These are phyloP conservation scores for Anoplius nigerrimus DNA, from an alignment of 2,888 invertebrate genomes.

Conservation along the genomic window DNA sequence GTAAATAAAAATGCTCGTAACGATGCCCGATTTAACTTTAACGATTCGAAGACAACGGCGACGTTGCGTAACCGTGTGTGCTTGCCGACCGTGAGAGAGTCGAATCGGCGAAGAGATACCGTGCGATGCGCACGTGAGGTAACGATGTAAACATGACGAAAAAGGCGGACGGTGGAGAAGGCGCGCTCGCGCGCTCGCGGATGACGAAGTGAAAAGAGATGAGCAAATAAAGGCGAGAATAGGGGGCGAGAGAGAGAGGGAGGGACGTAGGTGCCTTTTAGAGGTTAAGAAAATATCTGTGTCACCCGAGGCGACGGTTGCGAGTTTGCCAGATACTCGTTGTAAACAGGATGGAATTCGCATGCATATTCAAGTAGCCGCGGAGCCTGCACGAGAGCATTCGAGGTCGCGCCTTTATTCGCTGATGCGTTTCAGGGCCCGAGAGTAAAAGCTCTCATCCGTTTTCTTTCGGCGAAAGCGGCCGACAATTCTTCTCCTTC, in stretches of 20 bases:
- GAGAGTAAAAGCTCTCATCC: neutral
- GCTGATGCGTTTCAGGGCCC: neutral
- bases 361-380: constrained; percentile 66
- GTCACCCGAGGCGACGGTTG: constrained; percentile 53
- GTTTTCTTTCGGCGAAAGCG: no score
- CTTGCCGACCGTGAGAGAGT: constrained; percentile 1
- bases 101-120: neutral
- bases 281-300: constrained; percentile 64
- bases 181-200: neutral
- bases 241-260: constrained; percentile 2
- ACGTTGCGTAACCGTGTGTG: constrained; percentile 21
- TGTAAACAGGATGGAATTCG: constrained; percentile 70
- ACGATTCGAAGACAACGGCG: no score
- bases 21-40: no score
- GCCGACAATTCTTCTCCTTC: no score
- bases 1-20: no score
- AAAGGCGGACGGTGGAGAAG: neutral
- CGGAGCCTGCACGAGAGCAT: constrained; percentile 49
- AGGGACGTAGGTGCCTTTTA: constrained; percentile 45
- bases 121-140: neutral
- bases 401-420: constrained; percentile 9
- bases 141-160: constrained; percentile 3
- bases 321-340: constrained; percentile 57
- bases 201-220: neutral
- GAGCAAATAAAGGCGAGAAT: no score